Percentiles rank a stretch among this genome's conserved stretches.
phyloP scores from a whole-genome alignment of 2,113 vertebrate species.

The Lutjanus erythropterus region DNA sequence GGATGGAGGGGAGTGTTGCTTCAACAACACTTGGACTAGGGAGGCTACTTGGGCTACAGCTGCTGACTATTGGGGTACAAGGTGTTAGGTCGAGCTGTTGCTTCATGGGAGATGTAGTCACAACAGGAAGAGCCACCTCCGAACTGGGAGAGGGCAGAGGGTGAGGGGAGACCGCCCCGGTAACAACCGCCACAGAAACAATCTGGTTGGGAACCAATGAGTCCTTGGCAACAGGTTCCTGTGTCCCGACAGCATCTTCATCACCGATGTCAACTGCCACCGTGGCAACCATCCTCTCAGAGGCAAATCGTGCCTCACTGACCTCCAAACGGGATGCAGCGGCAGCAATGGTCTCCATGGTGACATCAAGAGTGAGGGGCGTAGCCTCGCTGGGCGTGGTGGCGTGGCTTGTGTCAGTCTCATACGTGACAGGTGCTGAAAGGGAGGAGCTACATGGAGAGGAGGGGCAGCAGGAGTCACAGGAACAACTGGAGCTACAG shows the following conservation, averaged over 20 bases:
- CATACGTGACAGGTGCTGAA: constrained; percentile 86
- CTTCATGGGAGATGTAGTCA: constrained; percentile 50
- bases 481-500: constrained; percentile 89
- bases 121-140: constrained; percentile 34
- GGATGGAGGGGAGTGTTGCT: constrained; percentile 13
- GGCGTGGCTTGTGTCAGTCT: constrained; percentile 87
- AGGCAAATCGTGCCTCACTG: not conserved
- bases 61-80: constrained; percentile 21
- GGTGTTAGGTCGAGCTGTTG: constrained; percentile 41
- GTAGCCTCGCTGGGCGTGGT: constrained; percentile 81
- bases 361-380: constrained; percentile 57
- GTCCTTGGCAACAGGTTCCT: constrained; percentile 27
- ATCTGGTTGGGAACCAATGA: constrained; percentile 40
- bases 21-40: constrained; percentile 39
- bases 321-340: constrained; percentile 49
- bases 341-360: constrained; percentile 60
- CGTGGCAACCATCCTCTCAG: constrained; percentile 2
- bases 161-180: constrained; percentile 46
- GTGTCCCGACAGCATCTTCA: not conserved
- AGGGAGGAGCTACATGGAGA: constrained; percentile 89
- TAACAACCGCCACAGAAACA: constrained; percentile 63
- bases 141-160: constrained; percentile 31
- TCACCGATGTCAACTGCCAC: constrained; percentile 28
- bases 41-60: constrained; percentile 43
- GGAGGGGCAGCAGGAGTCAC: constrained; percentile 90